Evolutionary conservation across 2,113 vertebrate species (phyloP).

Genomic region (Euleptes europaea): DNA sequence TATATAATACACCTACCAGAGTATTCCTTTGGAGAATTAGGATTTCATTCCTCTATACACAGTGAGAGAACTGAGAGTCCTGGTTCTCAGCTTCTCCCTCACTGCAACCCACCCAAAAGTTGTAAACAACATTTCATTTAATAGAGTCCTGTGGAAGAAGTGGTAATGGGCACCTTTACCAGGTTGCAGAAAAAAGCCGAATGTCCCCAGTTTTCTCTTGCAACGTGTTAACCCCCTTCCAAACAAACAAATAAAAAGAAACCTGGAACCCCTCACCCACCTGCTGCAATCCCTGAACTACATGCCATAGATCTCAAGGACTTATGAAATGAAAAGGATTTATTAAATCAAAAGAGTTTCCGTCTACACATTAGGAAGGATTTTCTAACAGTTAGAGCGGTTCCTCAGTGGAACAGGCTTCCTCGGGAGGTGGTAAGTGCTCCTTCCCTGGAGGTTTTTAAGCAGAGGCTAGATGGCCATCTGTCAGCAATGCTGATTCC

Average conservation of each 20-base stretch:
- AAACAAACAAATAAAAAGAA: neutral
- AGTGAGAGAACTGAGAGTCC: neutral
- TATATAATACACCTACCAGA: neutral
- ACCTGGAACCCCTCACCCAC: accelerated
- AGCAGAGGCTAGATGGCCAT: too few relatives aligned
- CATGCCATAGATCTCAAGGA: neutral
- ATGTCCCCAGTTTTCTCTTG: neutral
- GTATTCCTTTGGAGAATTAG: neutral
- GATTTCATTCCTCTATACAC: neutral
- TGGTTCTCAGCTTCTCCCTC: neutral
- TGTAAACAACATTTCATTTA: neutral
- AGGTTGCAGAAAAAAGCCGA: neutral
- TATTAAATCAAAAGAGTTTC: too few relatives aligned
- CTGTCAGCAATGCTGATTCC: too few relatives aligned
- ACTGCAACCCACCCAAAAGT: accelerated
- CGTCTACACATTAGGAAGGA: too few relatives aligned
- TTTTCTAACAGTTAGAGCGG: too few relatives aligned
- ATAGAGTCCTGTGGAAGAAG: neutral
- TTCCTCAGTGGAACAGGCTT: too few relatives aligned
- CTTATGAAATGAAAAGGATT: too few relatives aligned
- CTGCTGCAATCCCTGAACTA: neutral
- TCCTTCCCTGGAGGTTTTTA: too few relatives aligned
- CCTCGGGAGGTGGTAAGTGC: too few relatives aligned
- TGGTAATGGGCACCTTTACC: neutral
- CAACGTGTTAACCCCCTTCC: neutral